Evolutionary conservation across 1,140 invertebrate genomes (phyloP).

Genomic region (Wasmannia auropunctata): DNA sequence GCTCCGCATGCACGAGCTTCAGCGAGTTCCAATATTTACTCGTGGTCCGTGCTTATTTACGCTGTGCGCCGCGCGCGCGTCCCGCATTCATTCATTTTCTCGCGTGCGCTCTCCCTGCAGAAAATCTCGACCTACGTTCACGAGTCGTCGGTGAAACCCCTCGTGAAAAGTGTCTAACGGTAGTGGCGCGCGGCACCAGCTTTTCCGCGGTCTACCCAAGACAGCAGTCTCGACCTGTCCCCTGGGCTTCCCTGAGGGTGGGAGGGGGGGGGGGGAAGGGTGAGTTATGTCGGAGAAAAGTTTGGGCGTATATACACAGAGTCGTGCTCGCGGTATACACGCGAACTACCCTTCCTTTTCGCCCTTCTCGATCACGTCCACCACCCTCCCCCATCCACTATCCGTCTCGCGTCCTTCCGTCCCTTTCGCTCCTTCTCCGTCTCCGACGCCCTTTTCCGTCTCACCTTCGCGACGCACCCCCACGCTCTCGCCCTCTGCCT

Average conservation of each 20-base stretch:
- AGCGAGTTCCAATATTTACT: conserved; percentile 34
- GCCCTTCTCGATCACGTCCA: conserved; percentile 15
- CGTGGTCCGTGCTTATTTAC: conserved; percentile 29
- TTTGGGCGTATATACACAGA: conserved; percentile 62
- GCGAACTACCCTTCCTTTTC: conserved; percentile 4
- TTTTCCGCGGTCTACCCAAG: background rate
- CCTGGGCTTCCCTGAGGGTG: background rate
- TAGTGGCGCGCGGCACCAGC: background rate
- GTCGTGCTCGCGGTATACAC: background rate
- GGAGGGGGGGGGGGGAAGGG: background rate
- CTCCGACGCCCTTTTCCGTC: conserved; percentile 19
- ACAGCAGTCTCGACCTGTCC: conserved; percentile 15
- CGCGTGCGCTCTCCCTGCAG: background rate
- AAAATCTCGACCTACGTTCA: conserved; percentile 73
- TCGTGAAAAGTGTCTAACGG: conserved; percentile 58
- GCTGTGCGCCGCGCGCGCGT: background rate
- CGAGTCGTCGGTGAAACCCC: conserved; percentile 37
- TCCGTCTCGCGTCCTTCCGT: conserved; percentile 27
- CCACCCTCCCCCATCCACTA: background rate
- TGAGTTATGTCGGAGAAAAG: conserved; percentile 50
- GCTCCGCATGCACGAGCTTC: conserved; percentile 12
- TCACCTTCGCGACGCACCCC: conserved; percentile 34
- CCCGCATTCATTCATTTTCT: conserved; percentile 47
- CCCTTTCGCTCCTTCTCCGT: conserved; percentile 13
- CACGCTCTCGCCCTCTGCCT: background rate